Percentiles rank a stretch among this genome's conserved stretches.
Conservation (phyloP, 2,888 invertebrate species). For the Laspeyria flexula region DNA sequence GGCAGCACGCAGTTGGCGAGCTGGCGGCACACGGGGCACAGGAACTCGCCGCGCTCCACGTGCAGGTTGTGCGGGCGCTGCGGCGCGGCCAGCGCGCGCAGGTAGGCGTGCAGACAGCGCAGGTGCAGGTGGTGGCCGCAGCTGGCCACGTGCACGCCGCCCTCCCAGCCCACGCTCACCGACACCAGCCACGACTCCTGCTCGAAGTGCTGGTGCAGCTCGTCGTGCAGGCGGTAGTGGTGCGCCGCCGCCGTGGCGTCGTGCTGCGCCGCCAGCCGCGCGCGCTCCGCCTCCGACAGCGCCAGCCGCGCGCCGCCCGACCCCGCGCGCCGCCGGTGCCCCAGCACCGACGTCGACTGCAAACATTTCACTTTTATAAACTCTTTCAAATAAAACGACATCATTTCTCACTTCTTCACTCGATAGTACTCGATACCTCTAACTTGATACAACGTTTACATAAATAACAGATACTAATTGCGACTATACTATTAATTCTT, state of each 20-base stretch:
- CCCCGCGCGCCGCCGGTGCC: constrained; percentile 86
- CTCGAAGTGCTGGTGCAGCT: constrained; percentile 91
- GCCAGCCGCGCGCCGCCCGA: constrained; percentile 74
- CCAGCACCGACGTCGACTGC: constrained; percentile 94
- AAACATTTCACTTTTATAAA: neutral
- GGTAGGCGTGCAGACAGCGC: constrained; percentile 96
- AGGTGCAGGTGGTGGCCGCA: constrained; percentile 99
- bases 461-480: too few species aligned
- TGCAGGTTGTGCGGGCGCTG: constrained; percentile 91
- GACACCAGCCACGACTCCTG: constrained; percentile 91
- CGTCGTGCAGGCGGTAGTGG: constrained; percentile 91
- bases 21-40: constrained; percentile 98
- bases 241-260: constrained; percentile 90
- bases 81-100: constrained; percentile 92
- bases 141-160: constrained; percentile 96
- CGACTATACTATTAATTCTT: too few species aligned
- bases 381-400: too few species aligned
- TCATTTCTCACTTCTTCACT: too few species aligned
- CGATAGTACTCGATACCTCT: too few species aligned
- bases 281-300: constrained; percentile 83
- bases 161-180: constrained; percentile 94
- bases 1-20: constrained; percentile 92
- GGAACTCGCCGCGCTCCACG: constrained; percentile 92
- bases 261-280: constrained; percentile 73
- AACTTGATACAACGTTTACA: too few species aligned